These are phyloP conservation scores for Fregetta grallaria DNA, from an alignment of 2,113 vertebrate genomes.

Conservation along the genomic window DNA sequence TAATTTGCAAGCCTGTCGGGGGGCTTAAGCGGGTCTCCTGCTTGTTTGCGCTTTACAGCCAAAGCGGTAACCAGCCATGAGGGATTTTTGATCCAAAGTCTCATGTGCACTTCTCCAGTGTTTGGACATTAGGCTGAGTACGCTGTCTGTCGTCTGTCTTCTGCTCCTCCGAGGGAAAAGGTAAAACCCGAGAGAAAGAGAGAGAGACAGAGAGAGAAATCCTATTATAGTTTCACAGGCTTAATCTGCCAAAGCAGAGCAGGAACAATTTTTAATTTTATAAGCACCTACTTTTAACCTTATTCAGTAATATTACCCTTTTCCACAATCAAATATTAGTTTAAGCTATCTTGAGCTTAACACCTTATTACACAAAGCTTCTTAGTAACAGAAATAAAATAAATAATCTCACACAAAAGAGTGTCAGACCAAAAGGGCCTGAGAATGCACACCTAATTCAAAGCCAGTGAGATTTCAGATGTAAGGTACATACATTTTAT, in stretches of 20 bases:
- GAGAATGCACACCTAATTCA: not conserved
- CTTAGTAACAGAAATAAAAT: slow-evolving; percentile 53
- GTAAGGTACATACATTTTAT: not conserved
- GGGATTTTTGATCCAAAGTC: not conserved
- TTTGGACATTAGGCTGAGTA: not conserved
- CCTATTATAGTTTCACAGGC: slow-evolving; percentile 23
- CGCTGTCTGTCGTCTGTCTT: not conserved
- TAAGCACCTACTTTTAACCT: slow-evolving; percentile 18
- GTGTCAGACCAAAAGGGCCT: not conserved
- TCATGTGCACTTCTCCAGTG: not conserved
- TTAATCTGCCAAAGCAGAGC: slow-evolving; percentile 40
- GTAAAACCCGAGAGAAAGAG: not conserved
- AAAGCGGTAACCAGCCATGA: not conserved
- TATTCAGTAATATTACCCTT: not conserved
- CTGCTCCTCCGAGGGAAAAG: not conserved
- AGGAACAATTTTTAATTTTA: slow-evolving; percentile 42
- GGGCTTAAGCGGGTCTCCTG: not conserved
- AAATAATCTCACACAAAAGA: slow-evolving; percentile 38
- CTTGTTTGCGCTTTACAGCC: not conserved
- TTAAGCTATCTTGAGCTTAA: slow-evolving; percentile 34
- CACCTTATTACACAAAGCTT: slow-evolving; percentile 53
- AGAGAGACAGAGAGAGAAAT: not conserved
- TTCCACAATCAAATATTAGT: slow-evolving; percentile 53
- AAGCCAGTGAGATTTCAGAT: not conserved
- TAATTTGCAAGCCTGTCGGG: not conserved